Conservation (phyloP, 2,113 vertebrate genomes). For the Erinaceus europaeus region DNA sequence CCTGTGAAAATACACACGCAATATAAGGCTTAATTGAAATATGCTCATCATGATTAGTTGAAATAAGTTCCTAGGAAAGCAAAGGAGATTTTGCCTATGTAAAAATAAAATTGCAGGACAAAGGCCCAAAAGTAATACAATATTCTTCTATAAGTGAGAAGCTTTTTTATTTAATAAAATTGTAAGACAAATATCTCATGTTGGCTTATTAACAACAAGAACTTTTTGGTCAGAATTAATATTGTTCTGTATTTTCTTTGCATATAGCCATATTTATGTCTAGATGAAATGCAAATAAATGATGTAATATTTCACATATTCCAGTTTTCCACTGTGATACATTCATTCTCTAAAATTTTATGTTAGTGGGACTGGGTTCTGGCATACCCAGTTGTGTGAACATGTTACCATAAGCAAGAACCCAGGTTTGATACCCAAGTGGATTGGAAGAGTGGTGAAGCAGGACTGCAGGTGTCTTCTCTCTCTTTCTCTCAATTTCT, state of each 20-base stretch:
- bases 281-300: constrained; percentile 79
- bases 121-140: constrained; percentile 29
- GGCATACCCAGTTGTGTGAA: too few species aligned
- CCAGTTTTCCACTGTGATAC: constrained; percentile 79
- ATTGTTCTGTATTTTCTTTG: constrained; percentile 79
- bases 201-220: constrained; percentile 75
- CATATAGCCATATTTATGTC: constrained; percentile 73
- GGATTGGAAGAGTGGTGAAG: too few species aligned
- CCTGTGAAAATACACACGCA: constrained; percentile 33
- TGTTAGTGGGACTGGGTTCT: constrained; percentile 76
- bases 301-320: constrained; percentile 75
- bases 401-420: too few species aligned
- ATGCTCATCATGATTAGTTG: constrained; percentile 44
- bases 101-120: neutral
- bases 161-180: constrained; percentile 32
- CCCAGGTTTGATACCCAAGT: too few species aligned
- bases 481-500: too few species aligned
- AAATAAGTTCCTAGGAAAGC: constrained; percentile 30
- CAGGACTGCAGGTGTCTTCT: too few species aligned
- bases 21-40: constrained; percentile 49
- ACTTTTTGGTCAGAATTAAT: constrained; percentile 78
- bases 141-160: neutral
- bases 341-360: constrained; percentile 80
- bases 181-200: constrained; percentile 75
- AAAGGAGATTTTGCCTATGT: constrained; percentile 25